Base-by-base conservation (phyloP, 2,888 invertebrate species). In the Rutpela maculata region DNA sequence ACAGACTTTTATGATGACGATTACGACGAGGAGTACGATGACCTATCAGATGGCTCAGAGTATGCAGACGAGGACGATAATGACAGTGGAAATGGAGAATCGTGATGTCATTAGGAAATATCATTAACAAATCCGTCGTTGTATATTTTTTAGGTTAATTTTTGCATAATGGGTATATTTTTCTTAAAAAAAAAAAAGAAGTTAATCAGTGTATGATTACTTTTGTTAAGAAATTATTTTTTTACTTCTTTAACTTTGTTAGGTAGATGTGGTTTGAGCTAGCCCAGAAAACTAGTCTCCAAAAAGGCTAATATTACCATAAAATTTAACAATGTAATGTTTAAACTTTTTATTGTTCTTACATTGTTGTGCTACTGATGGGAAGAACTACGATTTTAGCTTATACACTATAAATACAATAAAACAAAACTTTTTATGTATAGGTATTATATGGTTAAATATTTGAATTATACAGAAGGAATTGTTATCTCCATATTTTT, bases 1-100 rank as follows among this genome's bases (percentile, higher is more conserved):
- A 96, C 97, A 83, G 99, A 98, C 90, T 98, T 98, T 91, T 98
- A 98, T 91, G 97, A 98, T 88, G 97, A 97, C 89, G 98, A 98
- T 88, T 98, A 98, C 89, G 97, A 97, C 88, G 92, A 97, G 84
- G 93, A 93, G 82, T 84, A 85, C 74, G 85, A 87, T 86, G 92
- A 94, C 83, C 93, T 93, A 79, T 91, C 92, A 59, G 94, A 93
- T 73, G 95, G 93, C 71, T 95, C 94, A 55, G 94, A 93, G 74
- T 93, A 93, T 85, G 93, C 92, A 63, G 96, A 96, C 84, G 96
- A 96, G 86, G 96, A 94, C 74, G 96, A 97, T 89, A 96, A 97
- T 90, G 96, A 97, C 90, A 96, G 96, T 90, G 97, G 97, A 84
- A 97, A 97, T 91, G 97, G 96, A 81, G 97, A 97, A 92, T 96